Base-by-base conservation (phyloP, 1,140 invertebrate genomes). In the Bombus difficillimus region DNA sequence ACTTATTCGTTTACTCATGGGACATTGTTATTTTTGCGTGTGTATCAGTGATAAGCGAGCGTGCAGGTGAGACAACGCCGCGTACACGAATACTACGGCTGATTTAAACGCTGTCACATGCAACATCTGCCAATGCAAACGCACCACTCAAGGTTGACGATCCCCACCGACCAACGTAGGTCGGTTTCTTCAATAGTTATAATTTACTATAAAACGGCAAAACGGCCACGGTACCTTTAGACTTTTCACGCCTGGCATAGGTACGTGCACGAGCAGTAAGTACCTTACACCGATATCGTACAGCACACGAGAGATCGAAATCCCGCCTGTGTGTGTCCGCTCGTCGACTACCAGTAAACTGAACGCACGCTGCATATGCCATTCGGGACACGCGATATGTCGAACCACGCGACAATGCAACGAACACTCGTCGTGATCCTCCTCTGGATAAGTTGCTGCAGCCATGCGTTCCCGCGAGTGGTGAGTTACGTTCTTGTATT, bases 151-250 rank as follows among this genome's bases (percentile, higher is more conserved):
- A 95, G 95, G 95, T 93, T 88, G 87, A 94, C 92, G 91, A 89
- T 91, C 93, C 92, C 92, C 94, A 91, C 93, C 90, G 86, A 64
- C 93, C 32, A 34, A 88, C 64, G 92, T 72, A 75, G 78, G 43
- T 43, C 77, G 83, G 74, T 53, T 82, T 28, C 87, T 91, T 92
- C 94, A 94, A 94, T 95, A 95, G 94, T 95, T 95, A 95, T 95
- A 95, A 94, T 95, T 95, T 94, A 94, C 94, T 95, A 95, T 95
- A 95, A 95, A 95, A 95, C 94, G 93, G 93, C 93, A 94, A 95
- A 94, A 94, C 92, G 85, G 77, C 86, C 88, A 86, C 86, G 86
- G 91, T 91, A 91, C 90, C 82, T 89, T 92, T 93, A 93, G 82
- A 89, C 90, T 92, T 94, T 92, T 92, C 92, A 92, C 91, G 90